These are phyloP conservation scores for Blastobasis lacticolella DNA, from an alignment of 2,888 invertebrate species.

Conservation along the genomic window DNA sequence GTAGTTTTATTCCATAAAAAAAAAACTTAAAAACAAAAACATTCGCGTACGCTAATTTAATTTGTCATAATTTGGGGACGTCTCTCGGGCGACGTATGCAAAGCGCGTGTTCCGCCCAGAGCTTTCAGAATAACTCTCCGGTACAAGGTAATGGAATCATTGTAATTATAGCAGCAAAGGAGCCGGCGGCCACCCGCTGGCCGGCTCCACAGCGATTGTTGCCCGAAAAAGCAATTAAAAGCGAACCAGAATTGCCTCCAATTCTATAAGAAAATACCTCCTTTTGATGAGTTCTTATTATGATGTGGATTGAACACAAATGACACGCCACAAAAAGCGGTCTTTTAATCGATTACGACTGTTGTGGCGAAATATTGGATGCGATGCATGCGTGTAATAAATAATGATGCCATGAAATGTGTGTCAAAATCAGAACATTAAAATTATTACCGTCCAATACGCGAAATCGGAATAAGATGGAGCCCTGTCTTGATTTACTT, in stretches of 20 bases:
- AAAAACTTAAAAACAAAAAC: background rate
- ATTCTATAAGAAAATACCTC: slow-evolving; percentile 38
- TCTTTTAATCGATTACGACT: too few species aligned
- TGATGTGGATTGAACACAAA: slow-evolving; percentile 38
- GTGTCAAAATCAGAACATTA: too few species aligned
- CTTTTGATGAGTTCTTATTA: slow-evolving; percentile 37
- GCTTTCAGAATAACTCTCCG: slow-evolving; percentile 56
- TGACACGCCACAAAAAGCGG: slow-evolving; percentile 1
- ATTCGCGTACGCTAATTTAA: background rate
- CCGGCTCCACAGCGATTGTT: slow-evolving; percentile 56
- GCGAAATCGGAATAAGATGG: too few species aligned
- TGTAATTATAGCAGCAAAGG: slow-evolving; percentile 65
- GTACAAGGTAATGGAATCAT: slow-evolving; percentile 70
- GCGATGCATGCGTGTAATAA: too few species aligned
- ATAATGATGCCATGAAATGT: too few species aligned
- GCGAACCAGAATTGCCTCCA: slow-evolving; percentile 48
- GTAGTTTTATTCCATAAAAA: slow-evolving; percentile 8
- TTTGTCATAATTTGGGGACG: background rate
- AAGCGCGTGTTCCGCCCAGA: slow-evolving; percentile 28
- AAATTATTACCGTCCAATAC: too few species aligned
- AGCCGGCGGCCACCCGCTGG: slow-evolving; percentile 67
- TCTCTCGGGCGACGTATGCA: slow-evolving; percentile 7
- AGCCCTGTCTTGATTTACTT: too few species aligned
- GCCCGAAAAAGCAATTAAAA: slow-evolving; percentile 68
- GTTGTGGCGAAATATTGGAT: too few species aligned